Conservation (phyloP, 2,888 invertebrate species). For the Hyppa rectilinea region DNA sequence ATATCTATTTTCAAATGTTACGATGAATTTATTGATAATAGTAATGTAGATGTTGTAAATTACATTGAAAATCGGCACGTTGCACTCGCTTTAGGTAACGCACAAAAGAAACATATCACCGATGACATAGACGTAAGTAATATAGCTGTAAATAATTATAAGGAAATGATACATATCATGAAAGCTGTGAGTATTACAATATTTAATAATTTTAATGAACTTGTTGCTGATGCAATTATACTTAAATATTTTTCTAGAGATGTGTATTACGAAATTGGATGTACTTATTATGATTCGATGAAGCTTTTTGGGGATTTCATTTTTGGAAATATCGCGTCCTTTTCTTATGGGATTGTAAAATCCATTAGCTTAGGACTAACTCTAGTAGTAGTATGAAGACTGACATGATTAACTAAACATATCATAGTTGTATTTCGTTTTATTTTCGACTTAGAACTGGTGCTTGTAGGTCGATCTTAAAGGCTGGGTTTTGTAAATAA, state of each 20-base stretch:
- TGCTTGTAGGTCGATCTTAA: slow-evolving; percentile 90
- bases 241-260: slow-evolving; percentile 91
- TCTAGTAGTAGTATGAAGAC: slow-evolving; percentile 90
- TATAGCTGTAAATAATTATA: slow-evolving; percentile 84
- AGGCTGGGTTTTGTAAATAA: slow-evolving; percentile 90
- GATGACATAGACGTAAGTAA: slow-evolving; percentile 78
- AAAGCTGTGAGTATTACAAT: slow-evolving; percentile 91
- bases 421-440: slow-evolving; percentile 89
- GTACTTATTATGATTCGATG: slow-evolving; percentile 82
- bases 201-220: slow-evolving; percentile 88
- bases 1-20: slow-evolving; percentile 86
- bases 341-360: slow-evolving; percentile 89
- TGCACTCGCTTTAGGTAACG: slow-evolving; percentile 87
- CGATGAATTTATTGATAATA: slow-evolving; percentile 83
- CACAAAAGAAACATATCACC: slow-evolving; percentile 83
- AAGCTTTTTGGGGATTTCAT: slow-evolving; percentile 87
- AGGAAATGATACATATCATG: slow-evolving; percentile 89
- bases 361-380: slow-evolving; percentile 90
- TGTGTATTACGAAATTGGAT: slow-evolving; percentile 88
- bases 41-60: slow-evolving; percentile 80
- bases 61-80: slow-evolving; percentile 78
- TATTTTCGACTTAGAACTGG: slow-evolving; percentile 90
- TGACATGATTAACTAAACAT: slow-evolving; percentile 89
- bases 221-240: slow-evolving; percentile 88
- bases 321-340: slow-evolving; percentile 90